Base-by-base conservation (phyloP, 2,888 invertebrate genomes). In the Biston stratarius region DNA sequence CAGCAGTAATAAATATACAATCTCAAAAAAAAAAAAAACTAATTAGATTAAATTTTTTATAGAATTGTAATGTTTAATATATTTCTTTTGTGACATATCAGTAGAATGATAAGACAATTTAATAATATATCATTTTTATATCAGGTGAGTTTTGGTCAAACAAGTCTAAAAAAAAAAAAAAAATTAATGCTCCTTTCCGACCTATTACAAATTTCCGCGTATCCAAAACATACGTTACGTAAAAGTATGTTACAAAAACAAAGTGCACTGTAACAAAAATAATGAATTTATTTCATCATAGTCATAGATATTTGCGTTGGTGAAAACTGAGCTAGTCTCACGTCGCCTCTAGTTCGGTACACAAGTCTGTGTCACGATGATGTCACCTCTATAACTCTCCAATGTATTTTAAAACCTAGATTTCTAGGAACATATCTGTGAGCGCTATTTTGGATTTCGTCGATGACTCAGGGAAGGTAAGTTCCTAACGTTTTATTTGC, bases 371-470 rank as follows among this genome's bases (percentile, higher is more conserved):
- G 58, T 38, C 15, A 58, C 10, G 40, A 24, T 49, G 24, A 12
- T 9, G 14, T 49, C 59, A 59, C 40, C 9, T 36, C 24, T 48
- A 12, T 1, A 38, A 15, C 40, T 48, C 14, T 5, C 1, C 24
- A 59, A 49, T 59, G 42, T 59, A 59, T 59, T 59, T 59, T 59
- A 24, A 36, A 48, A 58, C 34, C 58, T 51, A 59, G 59, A 40
- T 15, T 48, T 24, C 34, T 42, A 36, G 48, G 10, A 45, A 34
- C 0, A 5, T 11, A 5, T 34, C 6, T 11, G 36, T 42, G 59
- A 15, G 33, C 9, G 40, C 2, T 24, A 1, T 38, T 9, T 0
- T 45, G 45, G 33, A 33, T 42, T 5, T 24, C 24, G 24, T 24
- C 3, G 24, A 3, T 38, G 14, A 40, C 40, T 15, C 11, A 11